Percentiles rank a stretch among this genome's conserved stretches.
Evolutionary conservation across 2,888 invertebrate species (phyloP).

Genomic region (Tenthredo mesomela): DNA sequence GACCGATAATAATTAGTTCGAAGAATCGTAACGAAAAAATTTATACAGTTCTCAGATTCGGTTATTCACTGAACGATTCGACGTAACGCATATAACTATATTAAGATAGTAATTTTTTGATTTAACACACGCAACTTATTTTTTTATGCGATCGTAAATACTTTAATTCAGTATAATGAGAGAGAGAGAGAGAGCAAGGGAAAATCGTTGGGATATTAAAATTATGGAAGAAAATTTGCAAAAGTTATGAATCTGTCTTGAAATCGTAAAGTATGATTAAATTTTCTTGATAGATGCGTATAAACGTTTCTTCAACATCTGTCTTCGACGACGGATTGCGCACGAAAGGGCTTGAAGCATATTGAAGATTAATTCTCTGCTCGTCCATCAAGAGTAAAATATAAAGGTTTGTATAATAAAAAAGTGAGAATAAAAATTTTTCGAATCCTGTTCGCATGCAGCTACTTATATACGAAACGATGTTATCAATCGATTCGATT

Average conservation of each 20-base stretch:
- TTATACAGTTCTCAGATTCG: slow-evolving; percentile 4
- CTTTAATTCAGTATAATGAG: too few relatives aligned
- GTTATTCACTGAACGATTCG: background rate
- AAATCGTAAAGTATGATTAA: background rate
- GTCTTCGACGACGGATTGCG: slow-evolving; percentile 9
- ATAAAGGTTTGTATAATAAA: background rate
- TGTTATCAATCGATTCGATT: background rate
- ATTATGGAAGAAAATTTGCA: background rate
- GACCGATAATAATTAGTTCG: slow-evolving; percentile 19
- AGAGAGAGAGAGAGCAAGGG: too few relatives aligned
- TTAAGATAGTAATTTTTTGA: background rate
- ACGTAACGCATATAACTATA: background rate
- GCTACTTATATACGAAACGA: background rate
- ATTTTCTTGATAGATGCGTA: background rate
- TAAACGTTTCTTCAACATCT: slow-evolving; percentile 17
- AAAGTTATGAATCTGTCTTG: background rate
- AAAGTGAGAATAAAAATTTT: background rate
- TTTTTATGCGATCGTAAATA: too few relatives aligned
- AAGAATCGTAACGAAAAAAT: slow-evolving; percentile 13
- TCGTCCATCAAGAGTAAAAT: slow-evolving; percentile 22
- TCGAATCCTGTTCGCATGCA: background rate
- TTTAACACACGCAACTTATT: background rate
- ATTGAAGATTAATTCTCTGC: background rate
- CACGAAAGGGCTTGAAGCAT: background rate
- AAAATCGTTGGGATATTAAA: background rate